These are phyloP conservation scores for Planococcus citri DNA, from an alignment of 1,140 invertebrate genomes.

Conservation along the genomic window DNA sequence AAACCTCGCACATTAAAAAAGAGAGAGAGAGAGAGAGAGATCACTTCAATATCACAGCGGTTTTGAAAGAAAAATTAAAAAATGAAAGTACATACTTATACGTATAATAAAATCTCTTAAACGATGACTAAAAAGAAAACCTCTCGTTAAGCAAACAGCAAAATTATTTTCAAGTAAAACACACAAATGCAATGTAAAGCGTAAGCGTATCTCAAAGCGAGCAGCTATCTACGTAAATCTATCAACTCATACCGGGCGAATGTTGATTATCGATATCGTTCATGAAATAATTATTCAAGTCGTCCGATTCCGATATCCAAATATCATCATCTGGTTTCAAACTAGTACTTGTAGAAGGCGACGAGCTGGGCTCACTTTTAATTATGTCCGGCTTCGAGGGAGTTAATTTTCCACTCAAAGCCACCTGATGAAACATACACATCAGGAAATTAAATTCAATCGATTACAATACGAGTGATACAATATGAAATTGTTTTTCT, in stretches of 20 bases:
- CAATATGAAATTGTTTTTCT: neutral
- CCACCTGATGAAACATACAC: neutral
- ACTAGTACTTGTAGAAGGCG: neutral
- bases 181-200: neutral
- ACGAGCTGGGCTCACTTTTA: neutral
- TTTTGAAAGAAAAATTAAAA: no score
- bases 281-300: conserved; percentile 7
- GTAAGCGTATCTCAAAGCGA: neutral
- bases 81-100: no score
- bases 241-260: neutral
- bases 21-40: no score
- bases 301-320: conserved; percentile 10
- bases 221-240: neutral
- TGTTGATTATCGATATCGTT: neutral
- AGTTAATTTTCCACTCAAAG: neutral
- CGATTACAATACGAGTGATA: no score
- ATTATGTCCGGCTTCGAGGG: neutral
- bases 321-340: conserved; percentile 5
- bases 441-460: neutral
- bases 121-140: no score
- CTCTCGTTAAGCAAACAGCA: no score
- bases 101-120: no score
- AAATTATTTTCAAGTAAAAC: no score
- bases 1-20: no score
- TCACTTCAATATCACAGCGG: no score